A percentile compares a stretch with the other conserved stretches of the same genome.
Conservation (phyloP, 2,888 invertebrate species). For the Bembecia ichneumoniformis region DNA sequence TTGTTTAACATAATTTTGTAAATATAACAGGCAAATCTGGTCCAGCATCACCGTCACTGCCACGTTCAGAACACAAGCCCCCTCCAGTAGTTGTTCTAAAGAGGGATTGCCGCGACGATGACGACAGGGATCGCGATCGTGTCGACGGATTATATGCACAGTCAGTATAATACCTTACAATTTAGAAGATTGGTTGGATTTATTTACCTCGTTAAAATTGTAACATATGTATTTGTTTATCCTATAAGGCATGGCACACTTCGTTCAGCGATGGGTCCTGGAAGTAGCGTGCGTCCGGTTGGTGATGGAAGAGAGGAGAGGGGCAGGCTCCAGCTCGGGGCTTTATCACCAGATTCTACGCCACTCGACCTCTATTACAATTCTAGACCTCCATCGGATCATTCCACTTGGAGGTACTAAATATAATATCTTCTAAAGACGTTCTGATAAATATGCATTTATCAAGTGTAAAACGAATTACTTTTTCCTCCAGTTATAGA, state of each 20-base stretch:
- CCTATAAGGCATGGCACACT: slow-evolving; percentile 56
- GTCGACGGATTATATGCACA: slow-evolving; percentile 63
- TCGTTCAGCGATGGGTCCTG: slow-evolving; percentile 51
- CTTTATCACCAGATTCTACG: slow-evolving; percentile 78
- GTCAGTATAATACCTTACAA: slow-evolving; percentile 24
- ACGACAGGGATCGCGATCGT: slow-evolving; percentile 72
- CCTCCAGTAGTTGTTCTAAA: slow-evolving; percentile 95
- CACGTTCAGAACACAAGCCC: slow-evolving; percentile 83
- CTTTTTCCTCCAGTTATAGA: slow-evolving; percentile 69
- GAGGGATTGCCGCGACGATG: slow-evolving; percentile 87
- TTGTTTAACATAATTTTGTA: not conserved
- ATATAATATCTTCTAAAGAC: too few relatives aligned
- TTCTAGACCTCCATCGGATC: slow-evolving; percentile 78
- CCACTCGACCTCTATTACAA: slow-evolving; percentile 85
- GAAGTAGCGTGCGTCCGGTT: slow-evolving; percentile 73
- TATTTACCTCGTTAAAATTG: not conserved
- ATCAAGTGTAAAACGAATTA: not conserved
- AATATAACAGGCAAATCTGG: slow-evolving; percentile 58
- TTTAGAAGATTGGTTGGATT: not conserved
- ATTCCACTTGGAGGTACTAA: slow-evolving; percentile 67
- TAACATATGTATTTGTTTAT: slow-evolving; percentile 6
- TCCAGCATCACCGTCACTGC: slow-evolving; percentile 70
- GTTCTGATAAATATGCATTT: not conserved
- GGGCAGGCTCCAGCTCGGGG: slow-evolving; percentile 80
- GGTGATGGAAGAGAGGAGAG: slow-evolving; percentile 88